Conservation (phyloP, 2,113 vertebrate genomes). For the Ariopsis seemanni region DNA sequence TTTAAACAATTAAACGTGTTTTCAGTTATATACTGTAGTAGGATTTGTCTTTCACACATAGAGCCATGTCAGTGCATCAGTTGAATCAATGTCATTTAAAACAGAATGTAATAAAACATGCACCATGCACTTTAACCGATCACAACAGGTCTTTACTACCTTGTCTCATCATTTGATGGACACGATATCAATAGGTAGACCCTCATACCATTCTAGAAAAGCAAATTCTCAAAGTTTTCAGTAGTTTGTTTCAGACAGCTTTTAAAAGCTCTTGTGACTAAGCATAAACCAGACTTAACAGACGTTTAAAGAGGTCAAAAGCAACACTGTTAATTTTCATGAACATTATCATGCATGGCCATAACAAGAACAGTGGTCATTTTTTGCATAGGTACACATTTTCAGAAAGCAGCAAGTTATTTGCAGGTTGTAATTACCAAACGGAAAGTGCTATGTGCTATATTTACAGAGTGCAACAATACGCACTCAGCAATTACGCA, state of each 20-base stretch:
- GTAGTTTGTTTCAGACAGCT: neutral
- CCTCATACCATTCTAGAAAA: neutral
- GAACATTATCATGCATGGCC: slow-evolving; percentile 1
- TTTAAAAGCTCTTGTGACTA: neutral
- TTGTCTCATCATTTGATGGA: neutral
- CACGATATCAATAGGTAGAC: neutral
- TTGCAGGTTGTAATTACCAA: slow-evolving; percentile 38
- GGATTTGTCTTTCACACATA: neutral
- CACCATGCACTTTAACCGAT: neutral
- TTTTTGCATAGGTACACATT: slow-evolving; percentile 37
- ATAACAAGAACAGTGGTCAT: slow-evolving; percentile 22
- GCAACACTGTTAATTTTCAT: neutral
- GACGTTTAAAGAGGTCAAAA: neutral
- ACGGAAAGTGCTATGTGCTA: slow-evolving; percentile 39
- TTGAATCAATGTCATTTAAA: neutral
- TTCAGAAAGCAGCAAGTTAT: slow-evolving; percentile 35
- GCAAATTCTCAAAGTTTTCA: neutral
- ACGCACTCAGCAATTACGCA: slow-evolving; percentile 37
- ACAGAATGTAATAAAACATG: neutral
- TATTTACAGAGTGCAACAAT: slow-evolving; percentile 41
- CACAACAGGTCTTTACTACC: neutral
- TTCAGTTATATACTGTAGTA: neutral
- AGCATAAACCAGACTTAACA: neutral
- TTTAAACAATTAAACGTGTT: neutral
- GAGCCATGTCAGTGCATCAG: neutral